phyloP scores from a whole-genome alignment of 1,140 invertebrate species.

The Maniola jurtina region DNA sequence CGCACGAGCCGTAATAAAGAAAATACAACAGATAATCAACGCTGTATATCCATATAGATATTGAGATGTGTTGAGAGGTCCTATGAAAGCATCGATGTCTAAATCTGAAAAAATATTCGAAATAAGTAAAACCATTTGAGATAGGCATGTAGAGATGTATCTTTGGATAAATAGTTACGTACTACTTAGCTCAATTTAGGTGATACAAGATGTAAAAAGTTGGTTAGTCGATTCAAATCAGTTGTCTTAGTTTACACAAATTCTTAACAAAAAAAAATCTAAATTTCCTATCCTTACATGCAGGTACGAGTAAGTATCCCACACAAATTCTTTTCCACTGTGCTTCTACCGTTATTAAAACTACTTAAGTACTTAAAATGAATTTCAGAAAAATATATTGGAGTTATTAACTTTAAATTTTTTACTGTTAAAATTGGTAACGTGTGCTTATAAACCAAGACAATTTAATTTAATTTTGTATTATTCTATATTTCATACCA shows the following conservation, averaged over 20 bases:
- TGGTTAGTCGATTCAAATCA: too few relatives aligned
- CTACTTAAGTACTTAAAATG: not conserved
- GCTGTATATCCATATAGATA: conserved; percentile 74
- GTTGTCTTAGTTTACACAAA: too few relatives aligned
- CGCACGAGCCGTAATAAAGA: conserved; percentile 81
- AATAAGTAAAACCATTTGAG: not conserved
- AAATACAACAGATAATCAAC: conserved; percentile 69
- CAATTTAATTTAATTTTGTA: not conserved
- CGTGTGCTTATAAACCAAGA: not conserved
- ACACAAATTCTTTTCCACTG: too few relatives aligned
- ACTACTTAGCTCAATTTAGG: too few relatives aligned
- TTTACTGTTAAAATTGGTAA: not conserved
- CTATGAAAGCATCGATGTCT: conserved; percentile 68
- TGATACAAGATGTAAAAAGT: too few relatives aligned
- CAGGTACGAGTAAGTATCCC: too few relatives aligned
- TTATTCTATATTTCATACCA: conserved; percentile 37
- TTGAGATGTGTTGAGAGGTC: conserved; percentile 65
- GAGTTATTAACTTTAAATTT: too few relatives aligned
- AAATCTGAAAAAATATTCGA: conserved; percentile 47
- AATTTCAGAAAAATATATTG: not conserved
- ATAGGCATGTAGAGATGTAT: too few relatives aligned
- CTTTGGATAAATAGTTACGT: too few relatives aligned
- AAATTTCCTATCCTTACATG: too few relatives aligned
- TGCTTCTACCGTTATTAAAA: not conserved
- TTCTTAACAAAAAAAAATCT: too few relatives aligned